These are phyloP conservation scores for Ochropleura plecta DNA, from an alignment of 2,888 invertebrate species.

Conservation along the genomic window DNA sequence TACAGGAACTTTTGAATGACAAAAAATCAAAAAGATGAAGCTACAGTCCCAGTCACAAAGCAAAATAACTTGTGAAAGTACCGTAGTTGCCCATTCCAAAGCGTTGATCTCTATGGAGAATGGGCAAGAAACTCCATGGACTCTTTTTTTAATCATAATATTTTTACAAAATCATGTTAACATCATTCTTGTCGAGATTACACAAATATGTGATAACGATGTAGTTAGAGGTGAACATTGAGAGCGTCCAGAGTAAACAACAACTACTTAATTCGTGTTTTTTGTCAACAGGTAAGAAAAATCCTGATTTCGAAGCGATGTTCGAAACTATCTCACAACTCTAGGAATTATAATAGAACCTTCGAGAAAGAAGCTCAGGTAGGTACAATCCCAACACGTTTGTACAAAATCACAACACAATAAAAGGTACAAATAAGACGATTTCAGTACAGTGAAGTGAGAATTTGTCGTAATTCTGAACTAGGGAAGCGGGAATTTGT, in stretches of 20 bases:
- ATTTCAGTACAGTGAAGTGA: slow-evolving; percentile 10
- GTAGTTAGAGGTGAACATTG: too few relatives aligned
- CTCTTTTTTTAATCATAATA: too few relatives aligned
- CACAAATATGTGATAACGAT: too few relatives aligned
- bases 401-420: slow-evolving; percentile 11
- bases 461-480: slow-evolving; percentile 28
- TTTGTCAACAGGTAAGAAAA: slow-evolving; percentile 55
- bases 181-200: too few relatives aligned
- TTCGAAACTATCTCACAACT: slow-evolving; percentile 8
- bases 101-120: too few relatives aligned
- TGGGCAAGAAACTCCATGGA: too few relatives aligned
- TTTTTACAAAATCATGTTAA: too few relatives aligned
- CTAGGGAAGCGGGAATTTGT: slow-evolving; percentile 23
- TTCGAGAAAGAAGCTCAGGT: neutral
- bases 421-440: slow-evolving; percentile 23
- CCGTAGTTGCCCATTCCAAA: too few relatives aligned
- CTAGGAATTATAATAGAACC: neutral
- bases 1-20: too few relatives aligned
- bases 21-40: too few relatives aligned
- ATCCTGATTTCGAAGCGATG: neutral
- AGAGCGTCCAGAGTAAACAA: neutral
- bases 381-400: neutral
- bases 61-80: too few relatives aligned
- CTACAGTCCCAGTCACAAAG: too few relatives aligned
- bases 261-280: slow-evolving; percentile 28